Conservation (phyloP, 2,113 vertebrate species). For the Poicephalus gulielmi region DNA sequence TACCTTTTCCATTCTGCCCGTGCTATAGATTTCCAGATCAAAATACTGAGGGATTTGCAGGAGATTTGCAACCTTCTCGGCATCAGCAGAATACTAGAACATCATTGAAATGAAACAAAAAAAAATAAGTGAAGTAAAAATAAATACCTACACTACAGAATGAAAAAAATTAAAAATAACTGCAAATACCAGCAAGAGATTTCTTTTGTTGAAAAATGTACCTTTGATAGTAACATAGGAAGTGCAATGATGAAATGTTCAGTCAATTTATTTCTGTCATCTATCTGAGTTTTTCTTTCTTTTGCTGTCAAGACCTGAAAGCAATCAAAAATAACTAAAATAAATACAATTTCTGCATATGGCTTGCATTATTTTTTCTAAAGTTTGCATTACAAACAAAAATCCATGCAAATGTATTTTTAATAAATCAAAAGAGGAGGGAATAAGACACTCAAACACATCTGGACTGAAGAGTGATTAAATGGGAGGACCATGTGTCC, state of each 20-base stretch:
- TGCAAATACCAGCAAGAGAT: neutral
- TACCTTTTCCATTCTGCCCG: constrained; percentile 98
- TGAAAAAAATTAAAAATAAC: neutral
- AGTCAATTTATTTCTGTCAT: constrained; percentile 97
- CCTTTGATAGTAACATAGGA: constrained; percentile 97
- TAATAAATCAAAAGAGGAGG: neutral
- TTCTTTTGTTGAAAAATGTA: constrained; percentile 51
- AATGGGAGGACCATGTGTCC: neutral
- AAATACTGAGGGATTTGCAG: constrained; percentile 97
- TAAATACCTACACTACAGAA: neutral
- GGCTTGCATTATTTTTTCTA: neutral
- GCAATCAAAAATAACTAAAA: constrained; percentile 19
- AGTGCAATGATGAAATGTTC: constrained; percentile 99
- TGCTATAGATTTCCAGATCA: constrained; percentile 98
- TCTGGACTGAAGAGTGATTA: neutral
- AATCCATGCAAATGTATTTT: neutral
- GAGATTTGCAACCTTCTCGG: constrained; percentile 97
- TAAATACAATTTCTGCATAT: constrained; percentile 10
- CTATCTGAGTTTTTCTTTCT: constrained; percentile 98
- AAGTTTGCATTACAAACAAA: neutral
- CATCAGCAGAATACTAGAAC: constrained; percentile 92
- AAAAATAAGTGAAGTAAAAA: neutral
- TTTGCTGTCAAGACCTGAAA: constrained; percentile 95
- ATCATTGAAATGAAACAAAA: neutral
- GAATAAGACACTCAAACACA: neutral